Percentiles rank a stretch among this genome's conserved stretches.
These are phyloP conservation scores for Gephyroberyx darwinii DNA, from an alignment of 2,797 vertebrate genomes.

Conservation along the genomic window DNA sequence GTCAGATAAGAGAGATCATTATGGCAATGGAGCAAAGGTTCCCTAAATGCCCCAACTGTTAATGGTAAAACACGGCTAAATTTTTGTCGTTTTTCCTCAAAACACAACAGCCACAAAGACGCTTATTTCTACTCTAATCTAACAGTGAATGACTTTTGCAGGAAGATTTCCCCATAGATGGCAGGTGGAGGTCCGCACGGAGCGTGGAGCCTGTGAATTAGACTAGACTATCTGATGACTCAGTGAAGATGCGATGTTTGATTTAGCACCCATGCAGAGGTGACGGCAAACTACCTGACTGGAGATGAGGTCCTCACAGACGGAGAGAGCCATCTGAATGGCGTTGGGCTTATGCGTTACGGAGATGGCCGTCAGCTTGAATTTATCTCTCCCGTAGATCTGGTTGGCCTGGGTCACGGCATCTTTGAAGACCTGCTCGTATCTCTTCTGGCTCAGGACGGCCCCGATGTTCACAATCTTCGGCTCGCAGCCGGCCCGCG, in stretches of 20 bases:
- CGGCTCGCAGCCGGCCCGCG: constrained; percentile 91
- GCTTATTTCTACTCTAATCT: background rate
- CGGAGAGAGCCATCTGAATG: constrained; percentile 98
- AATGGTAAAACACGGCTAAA: background rate
- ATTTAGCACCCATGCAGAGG: constrained; percentile 11
- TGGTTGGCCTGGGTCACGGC: constrained; percentile 94
- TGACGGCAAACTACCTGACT: constrained; percentile 85
- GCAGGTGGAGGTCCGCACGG: background rate
- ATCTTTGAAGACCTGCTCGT: constrained; percentile 95
- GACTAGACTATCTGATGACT: background rate
- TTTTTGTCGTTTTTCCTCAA: background rate
- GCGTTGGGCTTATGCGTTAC: constrained; percentile 97
- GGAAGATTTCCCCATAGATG: background rate
- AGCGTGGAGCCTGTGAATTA: background rate
- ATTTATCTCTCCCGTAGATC: constrained; percentile 92
- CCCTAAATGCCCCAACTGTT: constrained; percentile 27
- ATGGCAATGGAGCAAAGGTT: constrained; percentile 1
- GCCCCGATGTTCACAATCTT: constrained; percentile 96
- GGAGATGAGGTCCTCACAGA: constrained; percentile 98
- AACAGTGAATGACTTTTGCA: background rate
- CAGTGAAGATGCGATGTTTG: background rate
- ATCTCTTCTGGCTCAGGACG: constrained; percentile 95
- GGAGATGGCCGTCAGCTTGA: constrained; percentile 96
- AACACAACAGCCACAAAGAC: background rate
- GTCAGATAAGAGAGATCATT: background rate